These are phyloP conservation scores for Diprion similis DNA, from an alignment of 1,140 invertebrate genomes.

Conservation along the genomic window DNA sequence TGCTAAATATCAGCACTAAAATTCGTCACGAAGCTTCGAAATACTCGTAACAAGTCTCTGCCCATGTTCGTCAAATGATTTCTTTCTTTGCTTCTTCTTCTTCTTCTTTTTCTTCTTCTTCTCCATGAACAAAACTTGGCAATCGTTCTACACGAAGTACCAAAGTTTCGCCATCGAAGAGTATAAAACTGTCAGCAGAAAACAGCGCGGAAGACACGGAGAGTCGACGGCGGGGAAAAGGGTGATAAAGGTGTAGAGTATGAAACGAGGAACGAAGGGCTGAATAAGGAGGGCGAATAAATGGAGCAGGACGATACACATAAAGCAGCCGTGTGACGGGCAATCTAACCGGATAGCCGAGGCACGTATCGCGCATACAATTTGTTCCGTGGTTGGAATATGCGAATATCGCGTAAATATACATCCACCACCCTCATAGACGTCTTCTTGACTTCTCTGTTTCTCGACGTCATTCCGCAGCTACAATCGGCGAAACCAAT, in stretches of 20 bases:
- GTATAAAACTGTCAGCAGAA: neutral
- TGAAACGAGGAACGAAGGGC: neutral
- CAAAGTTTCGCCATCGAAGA: too few species aligned
- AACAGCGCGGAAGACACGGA: neutral
- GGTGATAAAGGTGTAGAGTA: neutral
- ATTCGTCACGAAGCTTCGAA: too few species aligned
- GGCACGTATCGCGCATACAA: conserved; percentile 4
- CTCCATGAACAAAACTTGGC: neutral
- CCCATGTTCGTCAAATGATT: too few species aligned
- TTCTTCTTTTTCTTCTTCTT: too few species aligned
- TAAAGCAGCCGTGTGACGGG: neutral
- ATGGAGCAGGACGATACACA: neutral
- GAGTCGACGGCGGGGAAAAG: too few species aligned
- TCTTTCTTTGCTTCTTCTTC: too few species aligned
- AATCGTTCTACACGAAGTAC: neutral
- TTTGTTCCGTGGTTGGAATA: conserved; percentile 7
- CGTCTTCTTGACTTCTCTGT: neutral
- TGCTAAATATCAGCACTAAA: too few species aligned
- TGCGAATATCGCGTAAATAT: neutral
- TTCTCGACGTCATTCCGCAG: neutral
- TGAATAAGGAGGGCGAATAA: neutral
- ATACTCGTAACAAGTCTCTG: too few species aligned
- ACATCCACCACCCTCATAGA: neutral
- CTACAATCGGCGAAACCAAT: neutral
- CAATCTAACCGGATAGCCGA: conserved; percentile 1